Evolutionary conservation across 2,888 invertebrate genomes (phyloP), one percentile per base, ranked within the genome.

Genomic region (Pheosia tremula): DNA sequence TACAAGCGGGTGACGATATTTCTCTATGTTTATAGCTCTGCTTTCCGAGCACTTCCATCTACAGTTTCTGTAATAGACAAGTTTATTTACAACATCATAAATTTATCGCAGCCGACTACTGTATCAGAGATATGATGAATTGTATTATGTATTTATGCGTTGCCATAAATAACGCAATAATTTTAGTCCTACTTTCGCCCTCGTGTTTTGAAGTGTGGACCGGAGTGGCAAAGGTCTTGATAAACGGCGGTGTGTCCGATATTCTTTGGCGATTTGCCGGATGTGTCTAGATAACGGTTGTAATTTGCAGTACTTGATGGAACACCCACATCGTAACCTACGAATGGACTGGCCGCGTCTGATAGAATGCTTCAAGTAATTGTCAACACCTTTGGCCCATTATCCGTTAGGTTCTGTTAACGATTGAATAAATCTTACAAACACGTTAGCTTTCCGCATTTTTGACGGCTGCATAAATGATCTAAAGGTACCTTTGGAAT

Each of bases 251-350:
- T 85, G 82, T 78, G 82, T 77, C 71, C 74, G 82, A 85, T 86
- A 86, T 77, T 76, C 85, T 86, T 86, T 79, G 82, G 82, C 82
- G 86, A 89, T 89, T 90, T 88, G 86, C 88, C 89, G 90, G 89
- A 90, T 89, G 87, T 87, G 76, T 75, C 63, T 70, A 77, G 81
- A 83, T 86, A 84, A 78, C 67, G 13, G 75, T 71, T 78, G 69
- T 78, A 79, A 82, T 79, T 82, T 80, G 79, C 76, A 77, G 64
- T 75, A 67, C 65, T 68, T 69, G 69, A 72, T 74, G 68, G 75
- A 72, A 76, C 79, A 81, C 77, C 77, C 78, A 80, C 80, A 66
- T 59, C 59, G 74, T 58, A 47, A n/a, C 47, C 47, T 47, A 47
- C 1, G 11, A 3, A 13, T 50, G 24, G 24, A 50, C n/a, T 47